Base-by-base conservation (phyloP, 2,113 vertebrate species). In the Lethenteron reissneri region DNA sequence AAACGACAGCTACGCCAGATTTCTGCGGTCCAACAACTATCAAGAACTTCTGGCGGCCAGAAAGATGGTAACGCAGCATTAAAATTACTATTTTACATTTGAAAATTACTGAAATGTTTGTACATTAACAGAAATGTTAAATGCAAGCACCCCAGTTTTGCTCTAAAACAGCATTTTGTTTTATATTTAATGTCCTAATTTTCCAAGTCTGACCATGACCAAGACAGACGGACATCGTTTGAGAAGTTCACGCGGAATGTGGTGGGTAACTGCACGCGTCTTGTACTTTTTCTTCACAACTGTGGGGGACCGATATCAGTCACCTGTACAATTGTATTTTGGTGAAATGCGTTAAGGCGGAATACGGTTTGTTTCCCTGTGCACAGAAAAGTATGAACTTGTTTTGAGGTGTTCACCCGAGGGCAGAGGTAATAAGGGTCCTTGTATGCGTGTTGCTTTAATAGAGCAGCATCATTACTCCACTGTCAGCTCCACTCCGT, bases 191-290 rank as follows among this genome's bases (percentile, higher is more conserved):
- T 74, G 71, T 15, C 25, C 71, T 71, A 41, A 73, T 76, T 76
- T 78, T 76, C 78, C 80, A 86, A 88, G 84, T 86, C 80, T 77
- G 83, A 78, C 82, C 79, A 80, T 77, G 80, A 82, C 81, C 76
- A 85, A 82, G 83, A 86, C 78, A 80, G 82, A 79, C 84, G 85
- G 84, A 86, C 83, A 75, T 87, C 83, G 78, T 83, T 86, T 82
- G 84, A 88, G 80, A 86, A 84, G 85, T 85, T 85, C 81, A 81
- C 85, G 79, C 80, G 82, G 76, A 85, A 81, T 78, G 78, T 85
- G 84, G 84, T 86, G 87, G 85, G 84, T 86, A 9, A n/a, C 10
- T n/a, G 3, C n/a, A 68, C 25, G 11, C 11, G 25, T n/a, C 15
- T n/a, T 15, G 62, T 25, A 25, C 25, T 25, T 25, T 41, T 68